Conservation (phyloP, 2,797 vertebrate genomes). For the Gorsachius magnificus region DNA sequence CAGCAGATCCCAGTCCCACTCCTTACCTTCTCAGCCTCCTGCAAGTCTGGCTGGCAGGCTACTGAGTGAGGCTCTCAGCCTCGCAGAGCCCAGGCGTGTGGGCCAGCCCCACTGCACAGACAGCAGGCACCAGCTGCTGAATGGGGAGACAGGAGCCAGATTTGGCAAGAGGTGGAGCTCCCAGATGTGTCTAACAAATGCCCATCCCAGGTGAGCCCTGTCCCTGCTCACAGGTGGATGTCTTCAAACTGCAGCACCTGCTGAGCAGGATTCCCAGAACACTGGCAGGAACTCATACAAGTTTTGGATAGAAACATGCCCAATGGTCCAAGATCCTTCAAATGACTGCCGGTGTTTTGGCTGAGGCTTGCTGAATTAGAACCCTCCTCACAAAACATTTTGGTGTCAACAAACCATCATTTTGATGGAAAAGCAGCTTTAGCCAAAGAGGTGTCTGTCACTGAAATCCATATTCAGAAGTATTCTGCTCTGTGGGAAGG, state of each 20-base stretch:
- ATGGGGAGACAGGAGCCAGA: background rate
- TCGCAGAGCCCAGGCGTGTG: background rate
- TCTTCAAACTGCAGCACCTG: background rate
- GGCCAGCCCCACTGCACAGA: background rate
- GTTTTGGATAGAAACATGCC: background rate
- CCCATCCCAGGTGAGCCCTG: rapidly evolving
- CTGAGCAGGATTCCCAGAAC: background rate
- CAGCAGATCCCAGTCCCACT: background rate
- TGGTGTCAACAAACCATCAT: background rate
- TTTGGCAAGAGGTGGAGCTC: background rate
- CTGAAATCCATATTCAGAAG: background rate
- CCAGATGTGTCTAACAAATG: background rate
- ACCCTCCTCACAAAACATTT: background rate
- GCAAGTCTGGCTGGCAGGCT: background rate
- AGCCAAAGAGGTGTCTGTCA: background rate
- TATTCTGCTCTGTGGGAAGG: background rate
- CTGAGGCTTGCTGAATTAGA: background rate
- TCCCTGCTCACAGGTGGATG: background rate
- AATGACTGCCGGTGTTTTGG: background rate
- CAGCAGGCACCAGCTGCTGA: background rate
- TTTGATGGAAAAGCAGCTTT: background rate
- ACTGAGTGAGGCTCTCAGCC: background rate
- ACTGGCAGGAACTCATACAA: background rate
- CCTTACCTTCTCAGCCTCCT: background rate
- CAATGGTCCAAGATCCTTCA: background rate